Conservation (phyloP, 2,888 invertebrate genomes). For the Kuschelorhynchus macadamiae region DNA sequence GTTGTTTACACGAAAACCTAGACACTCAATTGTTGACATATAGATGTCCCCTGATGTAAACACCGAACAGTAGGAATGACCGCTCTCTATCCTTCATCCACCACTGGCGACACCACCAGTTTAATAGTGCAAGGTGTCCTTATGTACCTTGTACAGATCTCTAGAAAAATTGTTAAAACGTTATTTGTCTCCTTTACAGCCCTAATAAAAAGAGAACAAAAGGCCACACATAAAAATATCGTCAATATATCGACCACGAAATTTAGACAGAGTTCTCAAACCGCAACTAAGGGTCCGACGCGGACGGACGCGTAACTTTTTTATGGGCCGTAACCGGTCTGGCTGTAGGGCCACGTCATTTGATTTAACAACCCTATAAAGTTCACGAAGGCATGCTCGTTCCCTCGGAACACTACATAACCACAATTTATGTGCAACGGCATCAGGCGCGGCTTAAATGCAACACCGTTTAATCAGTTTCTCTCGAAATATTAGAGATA, state of each 20-base stretch:
- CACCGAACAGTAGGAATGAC: no score
- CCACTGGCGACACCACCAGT: no score
- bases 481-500: no score
- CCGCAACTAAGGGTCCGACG: constrained; percentile 14
- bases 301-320: constrained; percentile 29
- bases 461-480: no score
- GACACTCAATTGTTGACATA: no score
- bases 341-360: constrained; percentile 51
- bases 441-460: not conserved
- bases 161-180: not conserved
- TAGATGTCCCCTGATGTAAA: no score
- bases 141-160: no score
- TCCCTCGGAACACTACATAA: constrained; percentile 33
- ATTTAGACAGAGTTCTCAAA: constrained; percentile 15
- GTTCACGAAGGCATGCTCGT: constrained; percentile 40
- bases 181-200: not conserved
- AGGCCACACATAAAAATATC: constrained; percentile 19
- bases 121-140: no score
- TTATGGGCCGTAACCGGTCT: constrained; percentile 51
- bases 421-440: constrained; percentile 39
- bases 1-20: no score
- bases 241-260: constrained; percentile 17
- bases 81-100: no score
- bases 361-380: constrained; percentile 53
- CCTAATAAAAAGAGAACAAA: not conserved